A percentile compares a stretch with the other conserved stretches of the same genome.
These are phyloP conservation scores for Sebastes kiyomatsui DNA, from an alignment of 2,797 vertebrate genomes.

Conservation along the genomic window DNA sequence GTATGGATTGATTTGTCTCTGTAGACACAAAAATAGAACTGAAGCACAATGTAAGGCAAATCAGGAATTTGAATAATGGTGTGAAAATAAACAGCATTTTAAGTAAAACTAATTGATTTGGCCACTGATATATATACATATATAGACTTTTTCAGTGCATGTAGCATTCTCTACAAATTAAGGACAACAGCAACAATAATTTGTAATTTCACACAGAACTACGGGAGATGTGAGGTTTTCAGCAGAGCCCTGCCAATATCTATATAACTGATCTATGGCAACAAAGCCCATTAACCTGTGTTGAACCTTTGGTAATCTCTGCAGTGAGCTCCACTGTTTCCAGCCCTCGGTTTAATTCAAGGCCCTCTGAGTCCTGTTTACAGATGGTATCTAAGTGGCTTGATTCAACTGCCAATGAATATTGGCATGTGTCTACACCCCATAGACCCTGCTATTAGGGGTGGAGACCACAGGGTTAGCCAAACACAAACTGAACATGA, in stretches of 20 bases:
- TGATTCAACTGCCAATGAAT: constrained; percentile 88
- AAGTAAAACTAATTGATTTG: background rate
- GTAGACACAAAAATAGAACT: background rate
- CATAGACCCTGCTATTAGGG: constrained; percentile 82
- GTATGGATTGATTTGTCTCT: background rate
- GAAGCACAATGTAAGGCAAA: background rate
- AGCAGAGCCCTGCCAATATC: constrained; percentile 54
- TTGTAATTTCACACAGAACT: constrained; percentile 18
- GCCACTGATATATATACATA: background rate
- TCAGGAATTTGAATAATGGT: background rate
- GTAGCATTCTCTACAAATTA: background rate
- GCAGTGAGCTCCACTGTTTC: constrained; percentile 68
- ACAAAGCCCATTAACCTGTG: constrained; percentile 76
- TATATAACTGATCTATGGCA: constrained; percentile 65
- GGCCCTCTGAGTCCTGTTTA: constrained; percentile 80
- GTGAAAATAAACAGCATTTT: background rate
- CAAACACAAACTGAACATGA: constrained; percentile 88
- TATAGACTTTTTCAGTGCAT: background rate
- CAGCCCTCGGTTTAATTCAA: constrained; percentile 74
- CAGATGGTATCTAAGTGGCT: constrained; percentile 83
- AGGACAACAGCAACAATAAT: background rate
- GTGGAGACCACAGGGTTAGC: constrained; percentile 83
- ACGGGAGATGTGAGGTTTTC: constrained; percentile 25
- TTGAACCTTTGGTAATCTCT: constrained; percentile 73
- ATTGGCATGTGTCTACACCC: constrained; percentile 85